These are phyloP conservation scores for Percina caprodes DNA, from an alignment of 2,113 vertebrate genomes.

Conservation along the genomic window DNA sequence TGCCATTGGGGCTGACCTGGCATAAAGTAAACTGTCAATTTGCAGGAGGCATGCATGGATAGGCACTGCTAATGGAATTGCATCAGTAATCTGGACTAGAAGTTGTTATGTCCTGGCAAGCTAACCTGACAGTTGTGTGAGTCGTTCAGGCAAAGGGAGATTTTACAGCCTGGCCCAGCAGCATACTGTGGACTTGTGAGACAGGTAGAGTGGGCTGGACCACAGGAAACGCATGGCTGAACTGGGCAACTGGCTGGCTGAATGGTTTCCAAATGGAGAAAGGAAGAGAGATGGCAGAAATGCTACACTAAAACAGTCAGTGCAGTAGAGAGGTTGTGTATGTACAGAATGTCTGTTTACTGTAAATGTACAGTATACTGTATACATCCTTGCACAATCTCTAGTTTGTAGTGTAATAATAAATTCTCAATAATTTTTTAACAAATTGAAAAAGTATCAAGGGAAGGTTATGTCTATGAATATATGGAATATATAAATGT, in stretches of 20 bases:
- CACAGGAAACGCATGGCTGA: slow-evolving; percentile 80
- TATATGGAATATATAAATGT: slow-evolving; percentile 10
- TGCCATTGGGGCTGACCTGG: slow-evolving; percentile 54
- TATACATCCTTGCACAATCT: background rate
- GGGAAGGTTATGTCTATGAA: background rate
- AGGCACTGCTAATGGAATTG: slow-evolving; percentile 61
- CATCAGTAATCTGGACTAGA: slow-evolving; percentile 66
- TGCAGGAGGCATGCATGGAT: slow-evolving; percentile 49
- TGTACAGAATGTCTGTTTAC: background rate
- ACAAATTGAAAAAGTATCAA: slow-evolving; percentile 2
- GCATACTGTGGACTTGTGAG: slow-evolving; percentile 75
- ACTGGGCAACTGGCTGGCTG: slow-evolving; percentile 76
- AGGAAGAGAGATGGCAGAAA: slow-evolving; percentile 48
- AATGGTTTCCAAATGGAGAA: slow-evolving; percentile 78
- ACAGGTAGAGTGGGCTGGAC: slow-evolving; percentile 80
- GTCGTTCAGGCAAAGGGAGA: slow-evolving; percentile 53
- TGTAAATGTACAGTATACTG: background rate
- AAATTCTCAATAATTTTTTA: background rate
- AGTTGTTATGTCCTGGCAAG: slow-evolving; percentile 69
- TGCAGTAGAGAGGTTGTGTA: slow-evolving; percentile 24
- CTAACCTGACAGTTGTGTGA: slow-evolving; percentile 59
- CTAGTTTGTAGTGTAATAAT: background rate
- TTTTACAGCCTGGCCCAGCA: slow-evolving; percentile 71
- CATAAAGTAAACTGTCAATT: slow-evolving; percentile 55
- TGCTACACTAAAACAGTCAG: slow-evolving; percentile 38